Evolutionary conservation across 2,113 vertebrate species (phyloP).

Genomic region (Motacilla alba): DNA sequence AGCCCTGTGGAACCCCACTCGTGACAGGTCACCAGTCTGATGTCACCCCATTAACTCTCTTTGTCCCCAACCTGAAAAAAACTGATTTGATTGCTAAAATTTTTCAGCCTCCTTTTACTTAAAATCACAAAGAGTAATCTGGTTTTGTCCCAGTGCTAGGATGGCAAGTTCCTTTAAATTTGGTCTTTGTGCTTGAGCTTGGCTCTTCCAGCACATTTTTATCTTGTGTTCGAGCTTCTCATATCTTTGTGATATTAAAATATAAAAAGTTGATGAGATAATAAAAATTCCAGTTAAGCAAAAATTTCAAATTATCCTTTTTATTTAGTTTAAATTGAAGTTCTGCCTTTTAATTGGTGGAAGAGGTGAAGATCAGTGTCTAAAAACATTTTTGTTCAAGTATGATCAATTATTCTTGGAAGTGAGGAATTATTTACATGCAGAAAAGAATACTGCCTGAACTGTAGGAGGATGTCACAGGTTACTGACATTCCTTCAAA

Average conservation of each 20-base stretch:
- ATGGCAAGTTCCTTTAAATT: neutral
- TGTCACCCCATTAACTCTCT: neutral
- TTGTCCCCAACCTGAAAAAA: neutral
- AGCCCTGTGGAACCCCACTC: neutral
- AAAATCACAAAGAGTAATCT: neutral
- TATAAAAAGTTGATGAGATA: neutral
- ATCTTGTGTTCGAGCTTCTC: neutral
- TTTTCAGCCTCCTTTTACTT: neutral
- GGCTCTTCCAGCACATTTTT: neutral
- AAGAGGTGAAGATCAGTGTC: neutral
- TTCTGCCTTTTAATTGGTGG: neutral
- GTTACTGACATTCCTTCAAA: neutral
- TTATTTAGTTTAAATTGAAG: neutral
- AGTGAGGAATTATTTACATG: neutral
- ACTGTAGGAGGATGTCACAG: neutral
- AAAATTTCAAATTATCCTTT: neutral
- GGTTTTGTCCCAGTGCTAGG: neutral
- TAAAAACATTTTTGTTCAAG: constrained; percentile 23
- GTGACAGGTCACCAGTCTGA: neutral
- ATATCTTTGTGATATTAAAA: neutral
- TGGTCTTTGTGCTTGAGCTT: neutral
- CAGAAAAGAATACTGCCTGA: neutral
- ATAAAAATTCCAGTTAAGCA: neutral
- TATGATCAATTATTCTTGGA: neutral
- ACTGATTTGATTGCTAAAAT: neutral